Evolutionary conservation across 2,888 invertebrate genomes (phyloP), one percentile per base, ranked within the genome.

Genomic region (Epirrita christyi): DNA sequence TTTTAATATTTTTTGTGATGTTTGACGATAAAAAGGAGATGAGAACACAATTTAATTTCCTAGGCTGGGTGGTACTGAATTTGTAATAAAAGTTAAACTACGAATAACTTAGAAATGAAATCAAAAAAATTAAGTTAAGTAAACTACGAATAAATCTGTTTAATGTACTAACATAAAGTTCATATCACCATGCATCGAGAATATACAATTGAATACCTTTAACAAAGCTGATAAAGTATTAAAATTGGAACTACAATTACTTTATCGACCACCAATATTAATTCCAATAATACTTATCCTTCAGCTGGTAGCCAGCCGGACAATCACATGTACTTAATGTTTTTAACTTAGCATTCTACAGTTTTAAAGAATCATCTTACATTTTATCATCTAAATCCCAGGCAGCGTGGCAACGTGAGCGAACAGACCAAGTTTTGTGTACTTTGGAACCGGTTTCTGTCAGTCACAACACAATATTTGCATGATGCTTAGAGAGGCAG

Each of bases 401-500:
- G 64, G 64, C 64, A 61, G 55, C 54, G 67, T 64, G 55, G 66
- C 68, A 64, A 71, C 73, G 74, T 74, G 71, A 78, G 76, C 72
- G 75, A 75, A 74, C 74, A 70, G 72, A 67, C 72, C 72, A 66
- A 68, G 69, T 68, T 64, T 56, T 81, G 76, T 84, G 78, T 81
- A 76, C 77, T 73, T 73, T 73, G 55, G 69, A 86, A 87, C 87
- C 88, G 85, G 87, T 87, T 66, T 75, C 64, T 66, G 77, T 76
- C 80, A 74, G 71, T 81, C 79, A 80, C 76, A 80, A 78, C 73
- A 81, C 78, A 81, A 81, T 85, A 81, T 87, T 87, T 85, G 85
- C 86, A 75, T 81, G 78, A 79, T 74, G 77, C 70, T 76, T 76
- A 71, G 73, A 70, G 73, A 72, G 70, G 61, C 65, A 66, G 72